Evolutionary conservation across 35 echinoderm and acorn worm genomes (phyloP).

Genomic region (Lytechinus variegatus): DNA sequence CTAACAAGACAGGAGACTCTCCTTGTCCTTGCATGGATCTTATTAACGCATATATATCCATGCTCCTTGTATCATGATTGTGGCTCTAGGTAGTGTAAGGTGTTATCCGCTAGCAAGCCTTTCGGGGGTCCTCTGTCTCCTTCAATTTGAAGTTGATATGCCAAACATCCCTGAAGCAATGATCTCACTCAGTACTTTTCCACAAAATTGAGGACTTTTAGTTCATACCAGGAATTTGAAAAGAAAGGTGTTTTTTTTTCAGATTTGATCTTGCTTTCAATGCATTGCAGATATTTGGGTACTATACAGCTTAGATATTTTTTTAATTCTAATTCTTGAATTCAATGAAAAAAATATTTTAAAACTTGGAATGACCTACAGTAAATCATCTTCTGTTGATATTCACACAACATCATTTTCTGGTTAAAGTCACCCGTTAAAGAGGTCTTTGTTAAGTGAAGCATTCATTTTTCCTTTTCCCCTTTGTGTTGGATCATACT

Average conservation of each 20-base stretch:
- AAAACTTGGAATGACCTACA: too few relatives aligned
- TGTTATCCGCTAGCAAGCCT: not conserved
- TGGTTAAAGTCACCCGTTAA: not conserved
- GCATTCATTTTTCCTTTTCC: not conserved
- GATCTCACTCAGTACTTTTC: not conserved
- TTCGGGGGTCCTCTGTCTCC: not conserved
- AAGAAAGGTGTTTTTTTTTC: not conserved
- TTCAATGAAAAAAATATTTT: too few relatives aligned
- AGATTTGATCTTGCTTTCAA: not conserved
- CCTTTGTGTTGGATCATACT: too few relatives aligned
- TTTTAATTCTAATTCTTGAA: too few relatives aligned
- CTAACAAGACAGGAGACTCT: not conserved
- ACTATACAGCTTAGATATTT: too few relatives aligned
- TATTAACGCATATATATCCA: too few relatives aligned
- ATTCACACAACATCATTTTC: too few relatives aligned
- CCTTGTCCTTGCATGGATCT: too few relatives aligned
- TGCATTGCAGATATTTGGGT: not conserved
- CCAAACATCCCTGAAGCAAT: not conserved
- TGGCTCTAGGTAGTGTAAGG: not conserved
- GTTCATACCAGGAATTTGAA: not conserved
- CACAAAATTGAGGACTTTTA: not conserved
- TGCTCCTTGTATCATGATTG: not conserved
- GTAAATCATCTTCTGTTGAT: too few relatives aligned
- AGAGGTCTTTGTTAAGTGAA: not conserved
- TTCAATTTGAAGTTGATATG: not conserved